Base-by-base conservation (phyloP, 1,140 invertebrate genomes). In the Drosophila dunni region DNA sequence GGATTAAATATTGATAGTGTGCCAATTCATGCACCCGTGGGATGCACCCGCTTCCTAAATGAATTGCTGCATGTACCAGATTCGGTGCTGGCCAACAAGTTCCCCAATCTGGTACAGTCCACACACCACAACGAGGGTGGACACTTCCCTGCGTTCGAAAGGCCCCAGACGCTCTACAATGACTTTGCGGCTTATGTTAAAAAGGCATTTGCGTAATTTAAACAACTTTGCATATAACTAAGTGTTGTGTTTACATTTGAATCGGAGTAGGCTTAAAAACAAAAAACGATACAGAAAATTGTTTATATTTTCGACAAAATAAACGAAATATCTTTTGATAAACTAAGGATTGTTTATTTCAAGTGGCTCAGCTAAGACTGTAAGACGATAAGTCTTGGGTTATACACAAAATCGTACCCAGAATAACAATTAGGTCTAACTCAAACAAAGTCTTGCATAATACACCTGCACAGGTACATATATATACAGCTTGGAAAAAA, bases 61-160 rank as follows among this genome's bases (percentile, higher is more conserved):
- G 96, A 97, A 91, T 61, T 97, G 0, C 1, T 91, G 0, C 94
- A 95, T 61, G 67, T 89, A 9, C 93, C 96, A 0, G 94, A 96
- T 58, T 94, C 92, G 42, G 80, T 95, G 11, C 73, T 96, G 2
- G 92, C 92, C 54, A 92, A 94, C 1, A 95, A 94, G 78, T 96
- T 93, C 80, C 81, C 75, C 0, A 96, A 96, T 84, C 72, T 97
- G 6, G 92, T 96, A 3, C 94, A 95, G 45, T 93, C 94, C 2
- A 95, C 93, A 1, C 93, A 95, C 56, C 77, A 94, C 24, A 78
- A 93, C 2, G 93, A 94, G 7, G 97, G 97, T 2, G 97, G 97
- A 2, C 97, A 98, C 92, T 98, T 98, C 90, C 96, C 96, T 7
- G 97, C 96, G 0, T 94, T 98, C 68, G 96, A 98, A 90, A 94